phyloP scores from a whole-genome alignment of 2,797 vertebrate species.

The Sus cebifrons region DNA sequence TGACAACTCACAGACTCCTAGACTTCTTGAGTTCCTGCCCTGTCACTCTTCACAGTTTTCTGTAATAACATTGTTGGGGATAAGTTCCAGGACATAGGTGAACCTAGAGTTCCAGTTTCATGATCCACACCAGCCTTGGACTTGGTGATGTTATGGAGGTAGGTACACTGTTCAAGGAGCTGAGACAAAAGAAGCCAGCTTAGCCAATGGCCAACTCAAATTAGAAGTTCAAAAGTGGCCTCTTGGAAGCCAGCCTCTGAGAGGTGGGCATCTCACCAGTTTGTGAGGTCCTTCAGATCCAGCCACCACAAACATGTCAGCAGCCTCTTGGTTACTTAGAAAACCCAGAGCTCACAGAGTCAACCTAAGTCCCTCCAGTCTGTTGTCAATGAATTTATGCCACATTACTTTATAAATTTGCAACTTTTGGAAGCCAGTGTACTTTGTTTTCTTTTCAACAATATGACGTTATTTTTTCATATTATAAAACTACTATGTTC shows the following conservation, averaged over 20 bases:
- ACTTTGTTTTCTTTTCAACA: background rate
- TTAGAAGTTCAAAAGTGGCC: background rate
- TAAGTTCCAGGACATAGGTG: background rate
- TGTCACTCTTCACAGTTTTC: background rate
- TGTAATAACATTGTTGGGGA: background rate
- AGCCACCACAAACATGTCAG: background rate
- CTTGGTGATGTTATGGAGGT: background rate
- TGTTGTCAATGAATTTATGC: background rate
- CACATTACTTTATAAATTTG: background rate
- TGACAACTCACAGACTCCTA: background rate
- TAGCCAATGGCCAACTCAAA: background rate
- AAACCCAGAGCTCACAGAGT: background rate
- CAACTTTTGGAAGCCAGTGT: background rate
- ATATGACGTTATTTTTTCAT: constrained; percentile 33
- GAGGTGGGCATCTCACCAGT: background rate
- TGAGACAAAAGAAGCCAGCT: background rate
- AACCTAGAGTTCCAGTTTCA: background rate
- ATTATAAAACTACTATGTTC: background rate
- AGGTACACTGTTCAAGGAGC: background rate
- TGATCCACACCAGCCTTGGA: background rate
- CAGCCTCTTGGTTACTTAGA: background rate
- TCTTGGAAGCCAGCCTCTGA: background rate
- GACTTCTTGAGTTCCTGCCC: background rate
- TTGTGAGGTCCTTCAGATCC: background rate
- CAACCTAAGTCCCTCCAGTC: background rate